Base-by-base conservation (phyloP, 2,797 vertebrate genomes). In the Amphiprion clarkii region DNA sequence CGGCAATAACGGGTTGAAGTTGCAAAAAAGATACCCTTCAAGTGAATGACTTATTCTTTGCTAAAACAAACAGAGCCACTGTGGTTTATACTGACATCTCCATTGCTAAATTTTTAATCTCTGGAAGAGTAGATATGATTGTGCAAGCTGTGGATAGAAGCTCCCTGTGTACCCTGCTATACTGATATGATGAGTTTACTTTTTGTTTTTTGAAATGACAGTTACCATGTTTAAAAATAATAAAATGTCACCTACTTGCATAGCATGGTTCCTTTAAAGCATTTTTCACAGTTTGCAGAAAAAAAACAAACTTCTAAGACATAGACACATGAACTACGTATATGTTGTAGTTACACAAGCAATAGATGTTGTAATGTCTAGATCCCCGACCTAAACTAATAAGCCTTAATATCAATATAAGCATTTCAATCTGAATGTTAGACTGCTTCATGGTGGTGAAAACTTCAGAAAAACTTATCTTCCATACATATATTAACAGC, bases 1-100 rank as follows among this genome's bases (percentile, higher is more conserved):
- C 65, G 1, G 16, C 54, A 78, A 71, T 55, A 64, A 63, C 14
- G 17, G 56, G 19, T 27, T 31, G 5, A 48, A 53, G 25, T 44
- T 51, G n/a, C 33, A 21, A 36, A 69, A 31, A 27, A 1, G 27
- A 42, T 16, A 16, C 7, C 13, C 39, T 54, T 52, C 9, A 13
- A 42, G 0, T 14, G 3, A 9, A 0, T n/a, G 13, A 53, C 48
- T 25, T 40, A 39, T 13, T 54, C 33, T 10, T 23, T 13, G 46
- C 11, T 25, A 61, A 21, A 72, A 44, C 16, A 11, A 68, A 48
- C 19, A 49, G n/a, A 55, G 5, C 10, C 1, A 0, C 23, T 17
- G 16, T n/a, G 29, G 21, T 56, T 61, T 48, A 23, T 6, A 19
- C 5, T 10, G 16, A 44, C 14, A 4, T 44, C 16, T 21, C n/a